These are phyloP conservation scores for Sitta carolinensis DNA, from an alignment of 2,797 vertebrate genomes.

Conservation along the genomic window DNA sequence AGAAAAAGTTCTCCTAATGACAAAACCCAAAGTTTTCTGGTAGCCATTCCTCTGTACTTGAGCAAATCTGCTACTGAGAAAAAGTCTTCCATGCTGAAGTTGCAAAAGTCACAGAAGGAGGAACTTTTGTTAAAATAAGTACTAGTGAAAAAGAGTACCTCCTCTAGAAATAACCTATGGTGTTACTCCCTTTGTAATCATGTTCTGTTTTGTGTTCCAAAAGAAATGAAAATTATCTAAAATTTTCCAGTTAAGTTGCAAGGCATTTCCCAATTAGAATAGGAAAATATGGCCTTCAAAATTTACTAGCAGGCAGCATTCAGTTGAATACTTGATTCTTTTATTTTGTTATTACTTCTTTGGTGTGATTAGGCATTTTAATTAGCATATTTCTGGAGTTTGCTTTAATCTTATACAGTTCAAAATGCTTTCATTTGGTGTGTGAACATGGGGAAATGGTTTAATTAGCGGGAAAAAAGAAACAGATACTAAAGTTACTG, in stretches of 20 bases:
- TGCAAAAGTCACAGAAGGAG: neutral
- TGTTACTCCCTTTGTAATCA: neutral
- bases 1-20: neutral
- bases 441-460: neutral
- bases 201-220: neutral
- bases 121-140: neutral
- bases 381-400: neutral
- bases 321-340: neutral
- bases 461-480: neutral
- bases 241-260: neutral
- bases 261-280: neutral
- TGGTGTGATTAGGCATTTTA: neutral
- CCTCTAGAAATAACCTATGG: neutral
- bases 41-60: neutral
- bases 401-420: neutral
- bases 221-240: neutral
- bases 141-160: neutral
- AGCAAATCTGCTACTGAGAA: neutral
- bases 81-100: neutral
- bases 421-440: neutral
- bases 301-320: neutral
- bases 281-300: neutral
- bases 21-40: neutral
- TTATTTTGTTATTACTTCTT: neutral
- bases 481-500: neutral